phyloP scores from a whole-genome alignment of 2,113 vertebrate species.

The Forbesichthys papilliferus region DNA sequence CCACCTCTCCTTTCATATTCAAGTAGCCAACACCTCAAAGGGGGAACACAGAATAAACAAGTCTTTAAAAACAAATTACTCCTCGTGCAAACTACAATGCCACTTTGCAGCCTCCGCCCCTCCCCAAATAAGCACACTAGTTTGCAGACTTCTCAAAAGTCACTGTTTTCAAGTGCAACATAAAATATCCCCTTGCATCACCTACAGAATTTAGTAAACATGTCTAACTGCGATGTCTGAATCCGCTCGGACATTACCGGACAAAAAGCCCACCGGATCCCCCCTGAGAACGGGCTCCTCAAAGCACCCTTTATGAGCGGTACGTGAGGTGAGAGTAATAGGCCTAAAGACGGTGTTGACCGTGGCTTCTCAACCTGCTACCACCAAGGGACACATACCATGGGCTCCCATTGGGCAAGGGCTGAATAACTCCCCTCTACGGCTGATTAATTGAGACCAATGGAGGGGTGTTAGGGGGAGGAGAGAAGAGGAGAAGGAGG shows the following conservation, averaged over 20 bases:
- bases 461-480: slow-evolving; percentile 57
- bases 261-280: slow-evolving; percentile 72
- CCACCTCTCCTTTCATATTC: too few relatives aligned
- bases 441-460: slow-evolving; percentile 73
- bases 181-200: slow-evolving; percentile 53
- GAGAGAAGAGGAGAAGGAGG: slow-evolving; percentile 29
- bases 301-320: slow-evolving; percentile 70
- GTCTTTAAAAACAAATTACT: too few relatives aligned
- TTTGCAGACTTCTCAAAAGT: slow-evolving; percentile 3
- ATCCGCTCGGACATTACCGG: slow-evolving; percentile 58
- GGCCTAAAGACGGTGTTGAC: slow-evolving; percentile 65
- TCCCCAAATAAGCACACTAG: too few relatives aligned
- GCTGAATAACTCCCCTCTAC: slow-evolving; percentile 67
- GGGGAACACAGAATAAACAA: too few relatives aligned
- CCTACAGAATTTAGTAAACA: slow-evolving; percentile 69
- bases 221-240: slow-evolving; percentile 54
- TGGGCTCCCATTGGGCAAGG: slow-evolving; percentile 60
- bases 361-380: slow-evolving; percentile 73
- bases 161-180: slow-evolving; percentile 43
- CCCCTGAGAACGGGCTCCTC: slow-evolving; percentile 55
- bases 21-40: too few relatives aligned
- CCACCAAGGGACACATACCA: slow-evolving; percentile 66
- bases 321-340: slow-evolving; percentile 78
- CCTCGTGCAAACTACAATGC: too few relatives aligned
- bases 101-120: too few relatives aligned